Conservation (phyloP, 2,113 vertebrate species). For the Sporophila hypoxantha region DNA sequence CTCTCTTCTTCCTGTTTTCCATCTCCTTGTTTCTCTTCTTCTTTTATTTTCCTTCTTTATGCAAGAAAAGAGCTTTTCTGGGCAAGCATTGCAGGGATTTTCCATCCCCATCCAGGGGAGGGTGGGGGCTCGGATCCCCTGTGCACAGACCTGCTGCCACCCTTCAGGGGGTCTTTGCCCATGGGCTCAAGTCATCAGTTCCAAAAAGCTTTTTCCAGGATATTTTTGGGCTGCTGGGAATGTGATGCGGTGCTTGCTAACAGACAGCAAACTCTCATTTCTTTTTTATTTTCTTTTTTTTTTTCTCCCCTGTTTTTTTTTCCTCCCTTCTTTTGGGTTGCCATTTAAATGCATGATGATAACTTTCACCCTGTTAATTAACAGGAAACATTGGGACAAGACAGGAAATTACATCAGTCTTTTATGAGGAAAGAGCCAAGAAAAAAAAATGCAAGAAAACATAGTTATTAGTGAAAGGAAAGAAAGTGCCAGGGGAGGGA, state of each 20-base stretch:
- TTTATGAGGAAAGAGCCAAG: slow-evolving; percentile 80
- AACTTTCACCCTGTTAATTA: slow-evolving; percentile 80
- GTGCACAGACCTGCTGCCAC: not conserved
- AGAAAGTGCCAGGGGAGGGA: slow-evolving; percentile 2
- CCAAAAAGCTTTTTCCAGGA: not conserved
- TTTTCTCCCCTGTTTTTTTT: not conserved
- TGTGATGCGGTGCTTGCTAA: not conserved
- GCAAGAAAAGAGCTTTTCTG: not conserved
- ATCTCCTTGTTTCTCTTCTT: not conserved
- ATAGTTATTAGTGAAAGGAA: slow-evolving; percentile 50
- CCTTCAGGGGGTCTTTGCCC: not conserved
- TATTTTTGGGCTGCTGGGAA: not conserved
- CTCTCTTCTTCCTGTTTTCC: not conserved
- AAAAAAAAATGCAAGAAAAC: slow-evolving; percentile 38
- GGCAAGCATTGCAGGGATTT: not conserved
- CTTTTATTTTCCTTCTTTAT: not conserved
- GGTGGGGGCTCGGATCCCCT: not conserved
- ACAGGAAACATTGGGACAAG: slow-evolving; percentile 84
- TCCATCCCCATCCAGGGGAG: not conserved
- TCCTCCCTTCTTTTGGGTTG: not conserved
- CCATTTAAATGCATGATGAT: slow-evolving; percentile 50
- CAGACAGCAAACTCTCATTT: not conserved
- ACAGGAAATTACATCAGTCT: slow-evolving; percentile 92
- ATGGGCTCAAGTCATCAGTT: not conserved
- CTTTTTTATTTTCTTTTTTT: not conserved